phyloP scores from a whole-genome alignment of 2,113 vertebrate species.

The Romanogobio albipinnatus region DNA sequence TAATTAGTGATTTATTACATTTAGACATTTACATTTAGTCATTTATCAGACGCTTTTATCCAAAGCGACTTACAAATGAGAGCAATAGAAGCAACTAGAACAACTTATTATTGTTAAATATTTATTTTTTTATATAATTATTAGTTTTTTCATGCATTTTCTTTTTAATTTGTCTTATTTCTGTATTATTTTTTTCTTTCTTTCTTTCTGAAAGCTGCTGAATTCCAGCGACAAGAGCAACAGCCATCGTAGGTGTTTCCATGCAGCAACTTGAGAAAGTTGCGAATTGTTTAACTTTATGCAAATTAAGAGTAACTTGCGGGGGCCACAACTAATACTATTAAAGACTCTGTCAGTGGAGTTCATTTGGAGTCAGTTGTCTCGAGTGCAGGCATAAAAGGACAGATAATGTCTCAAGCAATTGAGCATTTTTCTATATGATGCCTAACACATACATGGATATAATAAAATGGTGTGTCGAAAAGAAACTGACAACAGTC shows the following conservation, averaged over 20 bases:
- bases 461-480: background rate
- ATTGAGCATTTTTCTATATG: background rate
- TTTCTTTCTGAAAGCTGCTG: background rate
- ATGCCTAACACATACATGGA: background rate
- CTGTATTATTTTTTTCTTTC: background rate
- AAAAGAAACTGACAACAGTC: background rate
- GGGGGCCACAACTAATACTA: background rate
- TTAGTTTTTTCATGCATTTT: background rate
- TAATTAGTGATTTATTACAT: background rate
- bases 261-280: background rate
- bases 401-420: background rate
- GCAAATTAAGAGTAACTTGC: background rate
- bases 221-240: background rate
- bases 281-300: background rate
- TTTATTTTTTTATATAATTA: background rate
- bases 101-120: background rate
- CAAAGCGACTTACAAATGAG: too few relatives aligned
- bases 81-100: too few relatives aligned
- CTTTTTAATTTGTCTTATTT: background rate
- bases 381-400: background rate
- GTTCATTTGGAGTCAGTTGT: background rate
- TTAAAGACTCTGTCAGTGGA: background rate
- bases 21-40: too few relatives aligned
- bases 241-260: background rate
- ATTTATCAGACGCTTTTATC: too few relatives aligned